Evolutionary conservation across 2,888 invertebrate species (phyloP), one percentile per base, ranked within the genome.

Genomic region (Lasioglossum morio): DNA sequence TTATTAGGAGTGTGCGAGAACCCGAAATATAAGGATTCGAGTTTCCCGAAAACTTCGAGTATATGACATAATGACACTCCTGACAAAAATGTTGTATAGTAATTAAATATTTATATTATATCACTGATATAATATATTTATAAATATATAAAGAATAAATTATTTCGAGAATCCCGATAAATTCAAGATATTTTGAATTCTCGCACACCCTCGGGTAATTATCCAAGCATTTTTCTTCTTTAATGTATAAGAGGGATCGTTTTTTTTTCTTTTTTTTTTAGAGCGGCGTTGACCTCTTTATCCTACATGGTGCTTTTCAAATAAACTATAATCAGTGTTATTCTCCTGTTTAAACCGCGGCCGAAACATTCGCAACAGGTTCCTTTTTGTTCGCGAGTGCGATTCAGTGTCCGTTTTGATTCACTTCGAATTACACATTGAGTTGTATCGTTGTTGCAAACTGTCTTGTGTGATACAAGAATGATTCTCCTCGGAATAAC

Each of bases 241-340:
- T 73, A 37, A 14, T 40, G 16, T 14, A 40, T 30, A 57, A 72
- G 30, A 72, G 72, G 53, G 63, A 72, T 57, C 19, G 74, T 27
- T 53, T 48, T 23, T 43, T 2, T 23, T 23, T 53, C 14, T 10
- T 23, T 23, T 5, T 16, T 48, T 53, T 53, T 37, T 48, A 7
- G 48, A 72, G 19, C 53, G 46, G 69, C 70, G n/a, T 72, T 66
- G 40, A 53, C 70, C 75, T 57, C 34, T 72, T 78, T 57, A 76
- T 79, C 63, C 23, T 84, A 75, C 84, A 84, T 75, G 84, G 84
- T 84, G 84, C 84, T 79, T 84, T 75, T 75, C 78, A 72, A 66
- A 19, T 75, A 66, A 78, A 43, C 72, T 83, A 37, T 77, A 82
- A 48, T 48, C 16, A 70, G 12, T 40, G 84, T 46, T 57, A 53